These are phyloP conservation scores for Macrotis lagotis DNA, from an alignment of 2,113 vertebrate genomes.

Conservation along the genomic window DNA sequence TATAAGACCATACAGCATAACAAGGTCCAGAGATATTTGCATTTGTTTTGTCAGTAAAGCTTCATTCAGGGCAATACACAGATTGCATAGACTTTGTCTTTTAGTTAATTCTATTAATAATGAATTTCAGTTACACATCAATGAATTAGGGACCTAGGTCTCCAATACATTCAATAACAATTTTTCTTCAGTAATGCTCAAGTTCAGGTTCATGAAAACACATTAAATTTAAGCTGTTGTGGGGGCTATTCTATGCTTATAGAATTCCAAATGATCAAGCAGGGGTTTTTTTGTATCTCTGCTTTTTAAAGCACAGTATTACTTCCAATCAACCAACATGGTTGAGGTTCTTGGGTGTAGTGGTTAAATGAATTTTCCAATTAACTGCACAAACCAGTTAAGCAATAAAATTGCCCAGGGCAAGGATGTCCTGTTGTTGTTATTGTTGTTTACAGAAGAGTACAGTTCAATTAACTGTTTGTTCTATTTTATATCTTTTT, in stretches of 20 bases:
- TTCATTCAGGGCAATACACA: slow-evolving; percentile 43
- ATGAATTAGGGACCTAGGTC: slow-evolving; percentile 51
- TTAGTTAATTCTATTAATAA: slow-evolving; percentile 74
- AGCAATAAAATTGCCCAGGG: background rate
- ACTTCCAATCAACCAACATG: background rate
- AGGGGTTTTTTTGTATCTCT: slow-evolving; percentile 23
- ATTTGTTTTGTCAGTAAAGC: slow-evolving; percentile 56
- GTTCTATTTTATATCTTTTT: slow-evolving; percentile 17
- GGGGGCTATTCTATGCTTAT: slow-evolving; percentile 30
- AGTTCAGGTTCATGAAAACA: slow-evolving; percentile 66
- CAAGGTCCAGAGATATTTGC: slow-evolving; percentile 57
- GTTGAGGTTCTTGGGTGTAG: background rate
- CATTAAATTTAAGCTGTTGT: slow-evolving; percentile 67
- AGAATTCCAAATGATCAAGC: slow-evolving; percentile 43
- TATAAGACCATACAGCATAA: slow-evolving; percentile 64
- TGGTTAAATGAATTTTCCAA: slow-evolving; percentile 35
- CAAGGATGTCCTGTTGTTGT: background rate
- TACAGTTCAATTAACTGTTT: background rate
- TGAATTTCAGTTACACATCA: slow-evolving; percentile 74
- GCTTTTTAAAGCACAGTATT: background rate
- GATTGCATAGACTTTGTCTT: slow-evolving; percentile 44
- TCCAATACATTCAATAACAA: slow-evolving; percentile 70
- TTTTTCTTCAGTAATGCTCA: slow-evolving; percentile 60
- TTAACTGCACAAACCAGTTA: background rate
- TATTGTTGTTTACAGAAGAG: background rate